Percentiles rank a stretch among this genome's conserved stretches.
These are phyloP conservation scores for Achatina immaculata DNA, from an alignment of 1,140 invertebrate species.

Conservation along the genomic window DNA sequence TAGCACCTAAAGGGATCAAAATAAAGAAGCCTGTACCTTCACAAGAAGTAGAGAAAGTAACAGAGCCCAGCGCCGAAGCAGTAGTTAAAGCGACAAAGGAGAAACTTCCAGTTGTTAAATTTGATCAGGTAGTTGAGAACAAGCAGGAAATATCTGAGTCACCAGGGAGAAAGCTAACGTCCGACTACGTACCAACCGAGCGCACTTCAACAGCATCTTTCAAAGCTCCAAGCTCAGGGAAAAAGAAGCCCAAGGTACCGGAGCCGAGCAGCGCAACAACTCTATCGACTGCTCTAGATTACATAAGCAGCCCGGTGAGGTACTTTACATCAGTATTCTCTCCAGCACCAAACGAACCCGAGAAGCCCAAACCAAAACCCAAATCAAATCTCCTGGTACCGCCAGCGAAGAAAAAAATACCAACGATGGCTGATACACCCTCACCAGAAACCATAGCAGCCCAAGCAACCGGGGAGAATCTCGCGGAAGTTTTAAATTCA, in stretches of 20 bases:
- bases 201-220: constrained; percentile 18
- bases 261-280: not conserved
- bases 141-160: no score
- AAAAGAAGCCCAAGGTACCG: not conserved
- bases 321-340: constrained; percentile 18
- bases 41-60: no score
- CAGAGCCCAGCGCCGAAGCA: no score
- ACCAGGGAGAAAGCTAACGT: not conserved
- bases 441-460: not conserved
- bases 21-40: no score
- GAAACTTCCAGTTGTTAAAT: no score
- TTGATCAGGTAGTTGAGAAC: no score
- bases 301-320: constrained; percentile 16
- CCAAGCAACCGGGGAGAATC: not conserved
- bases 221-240: not conserved
- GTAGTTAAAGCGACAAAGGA: no score
- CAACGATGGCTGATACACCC: not conserved
- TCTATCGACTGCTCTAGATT: constrained; percentile 12
- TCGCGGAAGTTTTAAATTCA: not conserved
- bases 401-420: not conserved
- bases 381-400: not conserved
- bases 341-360: not conserved
- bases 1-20: no score
- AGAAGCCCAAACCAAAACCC: not conserved
- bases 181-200: constrained; percentile 12